A percentile compares a stretch with the other conserved stretches of the same genome.
These are phyloP conservation scores for Heliopora coerulea DNA, from an alignment of 92 coral and sea anemone genomes.

Conservation along the genomic window DNA sequence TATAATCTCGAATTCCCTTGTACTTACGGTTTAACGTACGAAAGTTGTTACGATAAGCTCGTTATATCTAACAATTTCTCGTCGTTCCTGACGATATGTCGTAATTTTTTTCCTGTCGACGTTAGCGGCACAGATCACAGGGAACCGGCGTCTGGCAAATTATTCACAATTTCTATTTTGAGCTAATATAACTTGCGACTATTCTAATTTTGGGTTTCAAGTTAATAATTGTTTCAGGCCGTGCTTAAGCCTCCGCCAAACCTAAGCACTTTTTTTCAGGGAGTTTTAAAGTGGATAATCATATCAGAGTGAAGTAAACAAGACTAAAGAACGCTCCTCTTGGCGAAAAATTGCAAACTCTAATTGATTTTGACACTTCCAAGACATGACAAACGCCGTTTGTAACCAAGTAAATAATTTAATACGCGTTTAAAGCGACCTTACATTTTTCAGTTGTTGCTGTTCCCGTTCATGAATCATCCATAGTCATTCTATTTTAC, in stretches of 20 bases:
- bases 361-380: constrained; percentile 1
- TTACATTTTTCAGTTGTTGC: not conserved
- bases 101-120: constrained; percentile 3
- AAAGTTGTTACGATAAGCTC: not conserved
- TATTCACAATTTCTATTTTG: constrained; percentile 37
- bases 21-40: not conserved
- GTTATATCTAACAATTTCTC: not conserved
- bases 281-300: no score
- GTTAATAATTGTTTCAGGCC: not conserved
- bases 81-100: not conserved
- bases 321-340: no score
- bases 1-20: not conserved
- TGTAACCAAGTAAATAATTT: not conserved
- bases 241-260: not conserved
- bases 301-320: no score
- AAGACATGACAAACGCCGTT: not conserved
- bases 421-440: not conserved
- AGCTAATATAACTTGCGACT: constrained; percentile 29
- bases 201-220: constrained; percentile 28
- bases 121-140: not conserved
- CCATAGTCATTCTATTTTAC: not conserved
- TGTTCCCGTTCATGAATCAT: not conserved
- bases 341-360: not conserved
- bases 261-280: not conserved
- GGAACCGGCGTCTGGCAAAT: constrained; percentile 34